Percentiles rank a stretch among this genome's conserved stretches.
Evolutionary conservation across 2,888 invertebrate genomes (phyloP).

Genomic region (Mesorhabditis belari): DNA sequence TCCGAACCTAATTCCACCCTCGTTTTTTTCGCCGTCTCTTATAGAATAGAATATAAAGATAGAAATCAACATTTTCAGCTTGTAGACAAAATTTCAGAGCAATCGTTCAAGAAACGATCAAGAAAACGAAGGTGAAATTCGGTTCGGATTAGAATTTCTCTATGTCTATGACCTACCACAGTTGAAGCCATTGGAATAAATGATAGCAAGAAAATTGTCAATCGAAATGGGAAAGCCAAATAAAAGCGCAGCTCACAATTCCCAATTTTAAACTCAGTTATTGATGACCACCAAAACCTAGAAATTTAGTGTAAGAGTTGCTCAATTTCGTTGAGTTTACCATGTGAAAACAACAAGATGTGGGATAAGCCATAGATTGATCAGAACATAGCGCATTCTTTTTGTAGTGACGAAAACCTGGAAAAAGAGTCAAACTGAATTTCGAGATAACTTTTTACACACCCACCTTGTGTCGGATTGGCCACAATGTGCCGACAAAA

Average conservation of each 20-base stretch:
- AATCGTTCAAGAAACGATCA: too few species aligned
- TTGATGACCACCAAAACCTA: background rate
- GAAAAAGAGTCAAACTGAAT: background rate
- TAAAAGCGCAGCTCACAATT: background rate
- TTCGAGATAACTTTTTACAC: background rate
- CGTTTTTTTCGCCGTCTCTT: too few species aligned
- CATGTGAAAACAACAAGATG: background rate
- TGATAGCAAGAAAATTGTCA: background rate
- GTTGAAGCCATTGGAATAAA: background rate
- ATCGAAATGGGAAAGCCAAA: background rate
- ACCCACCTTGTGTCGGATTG: background rate
- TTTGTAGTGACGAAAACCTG: background rate
- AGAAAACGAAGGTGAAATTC: too few species aligned
- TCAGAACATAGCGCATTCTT: background rate
- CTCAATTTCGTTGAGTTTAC: background rate
- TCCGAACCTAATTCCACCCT: too few species aligned
- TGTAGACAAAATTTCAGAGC: too few species aligned
- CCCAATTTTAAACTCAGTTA: background rate
- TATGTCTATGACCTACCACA: background rate
- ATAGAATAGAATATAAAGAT: too few species aligned
- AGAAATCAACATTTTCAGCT: too few species aligned
- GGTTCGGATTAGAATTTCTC: too few species aligned
- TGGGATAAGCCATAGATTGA: background rate
- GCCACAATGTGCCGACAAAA: background rate
- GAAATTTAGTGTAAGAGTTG: background rate